Evolutionary conservation across 2,797 vertebrate species (phyloP).

Genomic region (Pteropus rufus): DNA sequence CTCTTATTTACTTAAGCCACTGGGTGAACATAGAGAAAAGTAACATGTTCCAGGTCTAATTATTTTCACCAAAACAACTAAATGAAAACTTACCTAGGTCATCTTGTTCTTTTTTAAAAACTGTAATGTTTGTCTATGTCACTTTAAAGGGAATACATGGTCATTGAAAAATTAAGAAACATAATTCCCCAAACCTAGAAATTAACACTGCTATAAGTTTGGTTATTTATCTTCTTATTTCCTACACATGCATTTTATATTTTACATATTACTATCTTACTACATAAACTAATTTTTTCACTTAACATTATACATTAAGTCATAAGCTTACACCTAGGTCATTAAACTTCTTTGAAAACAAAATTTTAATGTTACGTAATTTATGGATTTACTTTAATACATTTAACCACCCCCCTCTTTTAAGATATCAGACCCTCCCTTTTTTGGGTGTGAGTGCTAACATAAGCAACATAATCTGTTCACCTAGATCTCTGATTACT

Average conservation of each 20-base stretch:
- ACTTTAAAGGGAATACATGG: neutral
- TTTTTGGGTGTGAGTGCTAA: neutral
- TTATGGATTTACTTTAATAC: neutral
- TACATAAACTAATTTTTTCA: neutral
- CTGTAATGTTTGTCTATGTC: neutral
- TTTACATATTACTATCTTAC: neutral
- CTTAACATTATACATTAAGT: neutral
- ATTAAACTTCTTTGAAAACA: conserved; percentile 29
- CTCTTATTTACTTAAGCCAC: neutral
- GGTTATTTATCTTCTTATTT: neutral
- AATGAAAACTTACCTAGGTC: neutral
- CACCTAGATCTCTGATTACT: neutral
- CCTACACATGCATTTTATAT: neutral
- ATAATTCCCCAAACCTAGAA: neutral
- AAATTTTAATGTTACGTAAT: neutral
- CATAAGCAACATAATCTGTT: neutral
- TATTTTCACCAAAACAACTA: neutral
- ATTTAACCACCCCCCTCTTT: neutral
- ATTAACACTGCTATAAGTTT: neutral
- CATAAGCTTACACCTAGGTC: neutral
- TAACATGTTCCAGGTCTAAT: neutral
- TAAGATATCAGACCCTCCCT: neutral
- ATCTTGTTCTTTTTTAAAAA: neutral
- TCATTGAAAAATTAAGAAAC: neutral
- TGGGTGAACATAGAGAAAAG: neutral